Evolutionary conservation across 2,888 invertebrate species (phyloP).

Genomic region (Melanargia galathea): DNA sequence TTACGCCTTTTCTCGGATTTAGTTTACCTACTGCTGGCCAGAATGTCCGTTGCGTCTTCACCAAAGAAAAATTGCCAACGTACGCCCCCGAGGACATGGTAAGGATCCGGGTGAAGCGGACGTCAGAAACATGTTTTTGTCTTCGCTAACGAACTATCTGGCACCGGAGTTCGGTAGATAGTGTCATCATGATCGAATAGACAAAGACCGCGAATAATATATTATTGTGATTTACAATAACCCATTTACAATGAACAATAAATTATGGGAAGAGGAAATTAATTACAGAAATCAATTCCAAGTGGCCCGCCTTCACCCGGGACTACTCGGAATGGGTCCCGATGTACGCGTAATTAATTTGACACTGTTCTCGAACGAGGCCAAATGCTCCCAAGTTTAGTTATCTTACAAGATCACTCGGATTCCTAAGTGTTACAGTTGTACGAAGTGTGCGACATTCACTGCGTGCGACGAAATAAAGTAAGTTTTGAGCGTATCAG

Average conservation of each 20-base stretch:
- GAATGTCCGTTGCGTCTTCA: too few species aligned
- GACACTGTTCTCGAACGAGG: slow-evolving; percentile 15
- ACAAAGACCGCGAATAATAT: slow-evolving; percentile 16
- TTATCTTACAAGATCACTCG: slow-evolving; percentile 13
- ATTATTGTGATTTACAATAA: slow-evolving; percentile 23
- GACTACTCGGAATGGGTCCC: slow-evolving; percentile 12
- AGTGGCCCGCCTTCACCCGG: slow-evolving; percentile 14
- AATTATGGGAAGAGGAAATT: slow-evolving; percentile 20
- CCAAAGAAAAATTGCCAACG: too few species aligned
- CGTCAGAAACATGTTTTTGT: neutral
- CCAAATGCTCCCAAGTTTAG: slow-evolving; percentile 14
- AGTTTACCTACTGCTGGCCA: too few species aligned
- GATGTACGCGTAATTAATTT: slow-evolving; percentile 25
- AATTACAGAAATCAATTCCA: slow-evolving; percentile 26
- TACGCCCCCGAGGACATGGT: too few species aligned
- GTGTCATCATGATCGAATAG: slow-evolving; percentile 11
- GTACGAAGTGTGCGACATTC: neutral
- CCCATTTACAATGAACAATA: slow-evolving; percentile 19
- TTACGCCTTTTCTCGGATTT: too few species aligned
- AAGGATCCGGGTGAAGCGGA: too few species aligned
- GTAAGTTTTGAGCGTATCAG: too few species aligned
- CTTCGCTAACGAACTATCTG: neutral
- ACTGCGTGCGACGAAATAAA: too few species aligned
- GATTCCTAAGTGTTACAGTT: neutral
- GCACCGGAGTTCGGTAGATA: neutral